Percentiles rank a stretch among this genome's conserved stretches.
phyloP scores from a whole-genome alignment of 2,888 invertebrate genomes.

The Agriopis marginaria region DNA sequence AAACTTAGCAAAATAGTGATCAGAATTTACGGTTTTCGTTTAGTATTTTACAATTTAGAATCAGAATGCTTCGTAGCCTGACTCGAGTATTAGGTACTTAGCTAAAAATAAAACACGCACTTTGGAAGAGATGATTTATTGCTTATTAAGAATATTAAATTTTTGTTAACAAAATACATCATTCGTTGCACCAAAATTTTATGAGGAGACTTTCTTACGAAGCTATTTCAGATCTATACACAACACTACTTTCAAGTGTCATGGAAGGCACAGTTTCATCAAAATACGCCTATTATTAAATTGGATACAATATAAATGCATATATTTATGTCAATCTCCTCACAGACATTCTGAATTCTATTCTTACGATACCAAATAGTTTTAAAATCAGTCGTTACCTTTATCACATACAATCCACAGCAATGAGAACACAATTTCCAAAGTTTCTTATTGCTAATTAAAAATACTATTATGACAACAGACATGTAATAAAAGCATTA shows the following conservation, averaged over 20 bases:
- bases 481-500: constrained; percentile 24
- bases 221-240: constrained; percentile 34
- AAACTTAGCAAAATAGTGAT: too few relatives aligned
- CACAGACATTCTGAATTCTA: constrained; percentile 62
- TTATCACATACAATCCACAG: constrained; percentile 69
- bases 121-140: constrained; percentile 67
- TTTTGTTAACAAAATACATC: constrained; percentile 69
- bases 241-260: constrained; percentile 46
- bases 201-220: constrained; percentile 59
- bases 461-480: constrained; percentile 29
- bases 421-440: constrained; percentile 41
- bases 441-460: constrained; percentile 24
- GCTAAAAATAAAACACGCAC: constrained; percentile 40
- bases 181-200: constrained; percentile 63
- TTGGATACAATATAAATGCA: constrained; percentile 40
- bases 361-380: constrained; percentile 55
- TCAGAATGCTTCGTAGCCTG: too few relatives aligned
- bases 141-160: constrained; percentile 64
- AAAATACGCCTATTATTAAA: neutral
- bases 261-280: constrained; percentile 69
- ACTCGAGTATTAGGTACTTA: neutral
- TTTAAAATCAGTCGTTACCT: constrained; percentile 73
- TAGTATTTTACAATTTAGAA: too few relatives aligned
- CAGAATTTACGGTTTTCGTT: too few relatives aligned
- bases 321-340: constrained; percentile 54